Evolutionary conservation across 2,113 vertebrate species (phyloP), one percentile per base, ranked within the genome.

Genomic region (Pygathrix nemaeus): DNA sequence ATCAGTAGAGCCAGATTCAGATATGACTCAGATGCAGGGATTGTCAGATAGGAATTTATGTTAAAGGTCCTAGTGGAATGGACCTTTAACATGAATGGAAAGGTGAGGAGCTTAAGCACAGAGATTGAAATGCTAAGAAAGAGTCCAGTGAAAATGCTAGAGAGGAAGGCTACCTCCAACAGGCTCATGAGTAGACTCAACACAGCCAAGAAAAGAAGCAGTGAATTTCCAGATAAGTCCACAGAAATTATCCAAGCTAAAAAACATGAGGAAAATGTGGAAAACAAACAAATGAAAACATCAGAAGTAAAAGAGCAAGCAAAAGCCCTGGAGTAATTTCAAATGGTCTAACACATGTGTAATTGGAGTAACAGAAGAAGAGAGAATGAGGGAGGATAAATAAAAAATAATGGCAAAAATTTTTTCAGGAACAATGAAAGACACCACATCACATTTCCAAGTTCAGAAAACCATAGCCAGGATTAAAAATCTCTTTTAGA

Each of bases 121-220:
- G 43, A 86, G 38, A 27, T 4, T 10, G 23, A 87, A 79, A 75
- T 55, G 16, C 2, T 40, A 4, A 38, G 25, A 27, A 61, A 61
- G 32, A 23, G 35, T 45, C 66, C 21, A 14, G 1, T 5, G 21
- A 66, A 75, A 80, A 30, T 6, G 3, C 50, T 35, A 8, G 18
- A 2, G 57, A 20, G 3, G 81, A 32, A 40, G 25, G 20, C 45
- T 35, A 38, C 32, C 20, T 17, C 35, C 57, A 9, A n/a, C 11
- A 3, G 35, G 45, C 59, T n/a, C 40, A 1, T 0, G 0, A 32
- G 18, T 8, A 30, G 61, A 8, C 23, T 25, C 30, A 10, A 10
- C 38, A n/a, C 11, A 27, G 45, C 10, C 7, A 45, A 35, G 3
- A 35, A 25, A 10, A 83, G 48, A 43, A 82, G 38, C 59, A 35